Evolutionary conservation across 1,140 invertebrate genomes (phyloP).

Genomic region (Drosophila cardini): DNA sequence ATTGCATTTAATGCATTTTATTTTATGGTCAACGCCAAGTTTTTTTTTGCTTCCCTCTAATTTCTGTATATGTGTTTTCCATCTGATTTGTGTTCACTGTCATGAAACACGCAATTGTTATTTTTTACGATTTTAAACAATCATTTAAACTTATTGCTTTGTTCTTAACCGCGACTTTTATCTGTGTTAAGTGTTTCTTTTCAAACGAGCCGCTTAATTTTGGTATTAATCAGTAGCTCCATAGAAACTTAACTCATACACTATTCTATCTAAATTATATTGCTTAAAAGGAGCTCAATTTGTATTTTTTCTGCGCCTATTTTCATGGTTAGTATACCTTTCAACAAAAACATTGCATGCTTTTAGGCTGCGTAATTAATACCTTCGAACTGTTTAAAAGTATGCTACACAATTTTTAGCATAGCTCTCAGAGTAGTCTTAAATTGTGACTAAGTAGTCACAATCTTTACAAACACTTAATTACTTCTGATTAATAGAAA

Average conservation of each 20-base stretch:
- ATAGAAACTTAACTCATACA: neutral
- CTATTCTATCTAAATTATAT: neutral
- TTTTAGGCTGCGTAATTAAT: neutral
- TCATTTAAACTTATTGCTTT: conserved; percentile 14
- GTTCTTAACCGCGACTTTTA: conserved; percentile 13
- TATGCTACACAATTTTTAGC: conserved; percentile 31
- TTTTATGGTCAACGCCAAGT: conserved; percentile 54
- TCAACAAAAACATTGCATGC: conserved; percentile 28
- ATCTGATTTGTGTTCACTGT: conserved; percentile 47
- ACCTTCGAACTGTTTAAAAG: neutral
- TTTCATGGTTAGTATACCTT: neutral
- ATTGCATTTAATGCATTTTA: conserved; percentile 72
- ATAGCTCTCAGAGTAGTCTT: neutral
- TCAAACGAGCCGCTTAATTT: conserved; percentile 16
- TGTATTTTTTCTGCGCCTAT: neutral
- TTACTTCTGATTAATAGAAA: neutral
- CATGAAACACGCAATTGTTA: conserved; percentile 43
- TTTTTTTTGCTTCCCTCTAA: conserved; percentile 22
- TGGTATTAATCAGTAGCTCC: neutral
- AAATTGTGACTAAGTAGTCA: conserved; percentile 13
- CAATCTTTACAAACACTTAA: conserved; percentile 15
- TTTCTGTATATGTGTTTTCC: conserved; percentile 14
- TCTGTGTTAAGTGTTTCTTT: neutral
- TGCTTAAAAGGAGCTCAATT: conserved; percentile 2
- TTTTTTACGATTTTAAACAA: conserved; percentile 26